Conservation (phyloP, 1,140 invertebrate genomes). For the Phortica variegata region DNA sequence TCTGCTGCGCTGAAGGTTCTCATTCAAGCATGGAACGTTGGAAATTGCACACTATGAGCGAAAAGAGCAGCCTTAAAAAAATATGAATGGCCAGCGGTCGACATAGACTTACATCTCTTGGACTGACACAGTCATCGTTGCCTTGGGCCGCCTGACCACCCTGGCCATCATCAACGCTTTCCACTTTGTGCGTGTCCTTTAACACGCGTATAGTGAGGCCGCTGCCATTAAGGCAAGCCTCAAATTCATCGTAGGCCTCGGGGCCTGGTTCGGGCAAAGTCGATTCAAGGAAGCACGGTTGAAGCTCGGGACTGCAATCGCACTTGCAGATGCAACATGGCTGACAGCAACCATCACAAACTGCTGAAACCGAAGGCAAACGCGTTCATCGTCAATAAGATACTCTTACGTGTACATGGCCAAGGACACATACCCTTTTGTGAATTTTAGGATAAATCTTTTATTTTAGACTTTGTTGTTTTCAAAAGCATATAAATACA, state of each 20-base stretch:
- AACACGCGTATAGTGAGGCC: conserved; percentile 48
- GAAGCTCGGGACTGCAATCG: conserved; percentile 40
- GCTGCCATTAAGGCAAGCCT: conserved; percentile 51
- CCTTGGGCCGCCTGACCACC: conserved; percentile 6
- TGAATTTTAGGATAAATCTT: background rate
- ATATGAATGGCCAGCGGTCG: too few species aligned
- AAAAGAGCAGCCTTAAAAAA: too few species aligned
- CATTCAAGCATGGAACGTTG: conserved; percentile 24
- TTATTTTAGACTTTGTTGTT: too few species aligned
- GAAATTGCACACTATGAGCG: background rate
- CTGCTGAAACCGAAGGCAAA: too few species aligned
- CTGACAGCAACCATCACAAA: conserved; percentile 31
- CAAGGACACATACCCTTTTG: background rate
- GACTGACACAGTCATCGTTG: conserved; percentile 14
- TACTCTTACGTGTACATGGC: background rate
- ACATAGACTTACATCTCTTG: too few species aligned
- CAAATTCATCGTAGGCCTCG: conserved; percentile 53
- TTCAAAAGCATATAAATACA: too few species aligned
- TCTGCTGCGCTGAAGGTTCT: conserved; percentile 36
- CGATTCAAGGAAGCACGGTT: conserved; percentile 40
- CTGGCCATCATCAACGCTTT: conserved; percentile 36
- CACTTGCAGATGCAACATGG: conserved; percentile 25
- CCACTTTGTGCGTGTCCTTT: conserved; percentile 50
- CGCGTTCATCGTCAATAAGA: too few species aligned
- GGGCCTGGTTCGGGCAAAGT: conserved; percentile 38